Conservation (phyloP, 2,113 vertebrate genomes). For the Heterocephalus glaber region DNA sequence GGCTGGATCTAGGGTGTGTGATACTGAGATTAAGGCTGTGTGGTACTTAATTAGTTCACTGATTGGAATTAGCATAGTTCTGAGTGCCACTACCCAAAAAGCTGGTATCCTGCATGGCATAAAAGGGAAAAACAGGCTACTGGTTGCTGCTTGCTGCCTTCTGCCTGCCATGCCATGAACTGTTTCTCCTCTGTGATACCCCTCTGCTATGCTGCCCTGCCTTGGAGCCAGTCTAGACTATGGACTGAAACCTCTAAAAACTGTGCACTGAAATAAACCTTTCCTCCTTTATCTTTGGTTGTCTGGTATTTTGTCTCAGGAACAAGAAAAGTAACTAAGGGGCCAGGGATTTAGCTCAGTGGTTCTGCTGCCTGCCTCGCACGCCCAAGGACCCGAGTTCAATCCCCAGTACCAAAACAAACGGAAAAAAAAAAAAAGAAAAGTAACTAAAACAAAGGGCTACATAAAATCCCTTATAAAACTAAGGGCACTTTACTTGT, state of each 20-base stretch:
- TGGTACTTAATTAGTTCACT: not conserved
- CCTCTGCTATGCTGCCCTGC: not conserved
- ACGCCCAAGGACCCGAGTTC: too few relatives aligned
- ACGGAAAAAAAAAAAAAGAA: not conserved
- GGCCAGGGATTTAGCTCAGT: too few relatives aligned
- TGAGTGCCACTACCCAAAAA: not conserved
- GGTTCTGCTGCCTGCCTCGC: too few relatives aligned
- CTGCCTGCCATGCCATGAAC: not conserved
- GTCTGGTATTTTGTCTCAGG: too few relatives aligned
- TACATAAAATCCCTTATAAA: constrained; percentile 56
- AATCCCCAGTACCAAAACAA: too few relatives aligned
- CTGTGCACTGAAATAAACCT: not conserved
- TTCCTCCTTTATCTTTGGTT: too few relatives aligned
- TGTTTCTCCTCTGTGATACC: not conserved
- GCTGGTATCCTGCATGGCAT: not conserved
- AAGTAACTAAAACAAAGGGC: not conserved
- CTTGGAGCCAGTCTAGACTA: not conserved
- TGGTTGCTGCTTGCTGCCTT: not conserved
- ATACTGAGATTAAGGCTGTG: not conserved
- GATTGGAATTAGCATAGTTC: not conserved
- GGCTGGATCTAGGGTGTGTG: not conserved
- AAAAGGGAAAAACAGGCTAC: not conserved
- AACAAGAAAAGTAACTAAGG: too few relatives aligned
- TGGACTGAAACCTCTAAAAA: not conserved
- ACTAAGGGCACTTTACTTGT: not conserved